A percentile compares a stretch with the other conserved stretches of the same genome.
Conservation (phyloP, 2,888 invertebrate genomes). For the Reticulitermes lucifugus region DNA sequence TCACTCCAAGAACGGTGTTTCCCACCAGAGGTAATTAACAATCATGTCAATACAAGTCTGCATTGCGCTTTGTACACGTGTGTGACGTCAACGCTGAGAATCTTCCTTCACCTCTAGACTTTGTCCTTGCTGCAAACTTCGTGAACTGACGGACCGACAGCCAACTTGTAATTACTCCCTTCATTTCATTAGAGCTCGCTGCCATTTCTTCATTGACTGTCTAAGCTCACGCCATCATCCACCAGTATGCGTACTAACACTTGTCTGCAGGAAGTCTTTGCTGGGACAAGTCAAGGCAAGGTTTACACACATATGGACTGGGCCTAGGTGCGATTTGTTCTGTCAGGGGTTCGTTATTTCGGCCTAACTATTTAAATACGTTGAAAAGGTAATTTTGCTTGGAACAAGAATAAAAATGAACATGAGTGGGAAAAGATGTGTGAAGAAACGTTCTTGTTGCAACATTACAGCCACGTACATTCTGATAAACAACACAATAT, state of each 20-base stretch:
- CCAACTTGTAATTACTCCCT: constrained; percentile 34
- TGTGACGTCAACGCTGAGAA: constrained; percentile 2
- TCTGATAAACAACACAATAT: too few species aligned
- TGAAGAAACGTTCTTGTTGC: too few species aligned
- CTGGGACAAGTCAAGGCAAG: too few species aligned
- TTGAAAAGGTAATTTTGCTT: too few species aligned
- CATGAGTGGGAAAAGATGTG: too few species aligned
- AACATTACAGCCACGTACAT: too few species aligned
- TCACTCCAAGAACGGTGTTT: background rate
- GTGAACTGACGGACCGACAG: background rate
- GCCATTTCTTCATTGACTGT: constrained; percentile 32
- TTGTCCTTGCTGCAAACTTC: constrained; percentile 19
- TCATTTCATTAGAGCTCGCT: constrained; percentile 11
- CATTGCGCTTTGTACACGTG: constrained; percentile 22
- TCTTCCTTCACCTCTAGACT: background rate
- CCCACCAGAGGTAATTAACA: background rate
- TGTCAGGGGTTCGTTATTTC: too few species aligned
- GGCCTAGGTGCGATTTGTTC: too few species aligned
- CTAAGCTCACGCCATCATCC: constrained; percentile 19
- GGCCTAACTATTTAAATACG: too few species aligned
- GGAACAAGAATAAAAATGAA: too few species aligned
- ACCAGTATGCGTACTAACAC: background rate
- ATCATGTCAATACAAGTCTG: constrained; percentile 20
- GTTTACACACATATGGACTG: too few species aligned
- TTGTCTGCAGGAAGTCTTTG: background rate